These are phyloP conservation scores for Nematopogon swammerdamellus DNA, from an alignment of 2,888 invertebrate species.

Conservation along the genomic window DNA sequence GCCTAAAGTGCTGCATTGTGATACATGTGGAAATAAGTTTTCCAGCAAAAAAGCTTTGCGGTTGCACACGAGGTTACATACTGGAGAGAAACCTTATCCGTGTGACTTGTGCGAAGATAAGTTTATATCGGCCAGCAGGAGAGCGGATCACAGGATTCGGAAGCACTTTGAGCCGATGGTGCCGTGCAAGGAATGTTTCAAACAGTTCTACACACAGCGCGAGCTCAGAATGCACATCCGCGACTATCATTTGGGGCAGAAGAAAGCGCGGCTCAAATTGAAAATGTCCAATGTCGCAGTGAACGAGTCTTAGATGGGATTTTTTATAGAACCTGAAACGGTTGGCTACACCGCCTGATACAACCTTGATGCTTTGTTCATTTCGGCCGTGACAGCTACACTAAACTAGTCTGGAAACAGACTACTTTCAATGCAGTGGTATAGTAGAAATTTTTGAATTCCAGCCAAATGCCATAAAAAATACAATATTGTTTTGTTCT, in stretches of 20 bases:
- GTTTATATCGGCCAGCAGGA: conserved; percentile 34
- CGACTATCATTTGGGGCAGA: background rate
- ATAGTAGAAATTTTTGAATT: too few species aligned
- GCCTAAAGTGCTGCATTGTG: conserved; percentile 33
- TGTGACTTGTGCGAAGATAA: conserved; percentile 37
- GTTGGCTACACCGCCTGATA: too few species aligned
- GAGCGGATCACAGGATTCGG: conserved; percentile 31
- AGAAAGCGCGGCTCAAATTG: too few species aligned
- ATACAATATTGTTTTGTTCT: too few species aligned
- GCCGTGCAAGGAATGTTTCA: background rate
- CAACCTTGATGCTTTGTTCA: too few species aligned
- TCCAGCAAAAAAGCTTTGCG: conserved; percentile 33
- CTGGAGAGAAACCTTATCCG: conserved; percentile 35
- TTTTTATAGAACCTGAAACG: too few species aligned
- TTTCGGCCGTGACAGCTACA: too few species aligned
- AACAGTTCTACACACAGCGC: background rate
- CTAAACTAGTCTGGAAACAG: too few species aligned
- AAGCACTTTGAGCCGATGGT: conserved; percentile 29
- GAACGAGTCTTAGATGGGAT: too few species aligned
- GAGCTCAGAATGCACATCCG: background rate
- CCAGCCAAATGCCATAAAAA: too few species aligned
- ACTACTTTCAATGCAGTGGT: too few species aligned
- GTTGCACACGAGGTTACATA: conserved; percentile 36
- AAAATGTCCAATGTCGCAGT: too few species aligned
- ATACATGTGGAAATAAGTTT: conserved; percentile 32